Percentiles rank a stretch among this genome's conserved stretches.
Conservation (phyloP, 1,140 invertebrate species). For the Batillaria attramentaria region DNA sequence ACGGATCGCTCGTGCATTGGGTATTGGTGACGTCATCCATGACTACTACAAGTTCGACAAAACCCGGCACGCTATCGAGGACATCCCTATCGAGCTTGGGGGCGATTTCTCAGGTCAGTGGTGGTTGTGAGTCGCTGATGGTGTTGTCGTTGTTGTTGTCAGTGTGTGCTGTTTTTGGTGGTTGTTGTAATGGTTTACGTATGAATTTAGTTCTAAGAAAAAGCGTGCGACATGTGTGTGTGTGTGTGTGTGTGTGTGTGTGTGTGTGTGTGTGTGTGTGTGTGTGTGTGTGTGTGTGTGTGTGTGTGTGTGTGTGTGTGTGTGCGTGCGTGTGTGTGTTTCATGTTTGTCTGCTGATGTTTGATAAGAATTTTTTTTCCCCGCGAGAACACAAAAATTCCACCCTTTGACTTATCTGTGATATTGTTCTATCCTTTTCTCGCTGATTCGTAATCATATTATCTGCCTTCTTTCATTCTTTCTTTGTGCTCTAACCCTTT, state of each 20-base stretch:
- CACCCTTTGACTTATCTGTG: too few species aligned
- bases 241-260: too few species aligned
- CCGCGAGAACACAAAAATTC: too few species aligned
- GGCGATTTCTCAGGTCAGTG: slow-evolving; percentile 16
- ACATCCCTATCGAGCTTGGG: slow-evolving; percentile 2
- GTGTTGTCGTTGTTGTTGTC: too few species aligned
- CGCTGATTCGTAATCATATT: background rate
- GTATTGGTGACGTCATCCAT: background rate
- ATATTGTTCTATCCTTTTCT: background rate
- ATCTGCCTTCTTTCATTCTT: too few species aligned
- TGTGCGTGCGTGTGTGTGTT: background rate
- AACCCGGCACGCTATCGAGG: background rate
- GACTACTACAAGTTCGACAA: slow-evolving; percentile 27
- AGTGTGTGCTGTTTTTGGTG: too few species aligned
- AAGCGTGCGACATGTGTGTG: background rate
- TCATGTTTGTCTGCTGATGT: too few species aligned
- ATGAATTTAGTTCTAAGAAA: background rate
- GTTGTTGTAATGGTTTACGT: background rate
- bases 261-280: too few species aligned
- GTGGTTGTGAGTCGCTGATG: background rate
- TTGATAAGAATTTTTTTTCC: too few species aligned
- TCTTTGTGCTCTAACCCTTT: background rate
- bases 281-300: background rate
- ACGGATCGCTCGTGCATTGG: background rate
- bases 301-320: slow-evolving; percentile 2